These are phyloP conservation scores for Choloepus hoffmanni DNA, from an alignment of 2,113 vertebrate species.

Conservation along the genomic window DNA sequence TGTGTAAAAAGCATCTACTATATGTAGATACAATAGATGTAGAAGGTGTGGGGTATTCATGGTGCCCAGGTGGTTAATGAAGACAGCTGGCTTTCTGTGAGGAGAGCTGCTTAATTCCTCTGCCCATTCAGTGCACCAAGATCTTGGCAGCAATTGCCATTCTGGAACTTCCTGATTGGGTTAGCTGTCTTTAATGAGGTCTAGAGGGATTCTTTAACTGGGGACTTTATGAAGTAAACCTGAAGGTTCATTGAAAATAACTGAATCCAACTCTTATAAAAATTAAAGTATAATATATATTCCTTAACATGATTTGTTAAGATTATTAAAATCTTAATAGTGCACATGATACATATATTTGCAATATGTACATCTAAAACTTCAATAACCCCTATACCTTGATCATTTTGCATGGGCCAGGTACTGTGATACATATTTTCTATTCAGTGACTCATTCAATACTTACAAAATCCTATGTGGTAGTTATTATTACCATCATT, in stretches of 20 bases:
- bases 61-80: conserved; percentile 1
- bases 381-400: background rate
- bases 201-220: conserved; percentile 21
- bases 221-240: conserved; percentile 27
- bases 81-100: background rate
- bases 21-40: background rate
- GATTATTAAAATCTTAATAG: background rate
- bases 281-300: conserved; percentile 36
- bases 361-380: background rate
- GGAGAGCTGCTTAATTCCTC: background rate
- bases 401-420: conserved; percentile 2
- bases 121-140: conserved; percentile 10
- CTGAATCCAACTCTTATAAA: conserved; percentile 11
- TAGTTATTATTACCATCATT: background rate
- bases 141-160: conserved; percentile 53
- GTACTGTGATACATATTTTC: background rate
- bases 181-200: conserved; percentile 20
- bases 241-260: conserved; percentile 48
- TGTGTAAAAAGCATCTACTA: background rate
- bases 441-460: conserved; percentile 52
- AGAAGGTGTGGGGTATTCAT: background rate
- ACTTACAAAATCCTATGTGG: background rate
- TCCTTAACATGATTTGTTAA: background rate
- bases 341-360: background rate
- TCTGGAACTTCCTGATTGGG: background rate